Evolutionary conservation across 2,797 vertebrate genomes (phyloP).

Genomic region (Microhierax caerulescens): DNA sequence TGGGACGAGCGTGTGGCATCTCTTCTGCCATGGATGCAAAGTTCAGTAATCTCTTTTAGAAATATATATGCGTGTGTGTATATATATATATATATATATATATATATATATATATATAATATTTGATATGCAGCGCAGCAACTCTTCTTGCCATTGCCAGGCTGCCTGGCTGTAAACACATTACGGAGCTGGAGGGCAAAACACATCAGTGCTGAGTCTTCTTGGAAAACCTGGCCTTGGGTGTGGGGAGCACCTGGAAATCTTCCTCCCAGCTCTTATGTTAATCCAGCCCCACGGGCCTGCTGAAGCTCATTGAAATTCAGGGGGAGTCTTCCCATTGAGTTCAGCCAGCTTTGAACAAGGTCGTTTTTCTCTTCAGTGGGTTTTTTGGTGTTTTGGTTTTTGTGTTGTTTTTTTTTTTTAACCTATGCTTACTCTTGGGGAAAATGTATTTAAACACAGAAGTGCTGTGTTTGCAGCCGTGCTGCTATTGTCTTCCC

Average conservation of each 20-base stretch:
- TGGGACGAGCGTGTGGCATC: fast-evolving
- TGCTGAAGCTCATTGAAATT: conserved; percentile 29
- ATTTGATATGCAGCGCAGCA: background rate
- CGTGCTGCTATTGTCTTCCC: fast-evolving
- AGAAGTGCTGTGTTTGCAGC: background rate
- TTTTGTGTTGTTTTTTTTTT: background rate
- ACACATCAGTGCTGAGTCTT: background rate
- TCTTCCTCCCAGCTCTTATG: conserved; percentile 23
- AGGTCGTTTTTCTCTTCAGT: background rate
- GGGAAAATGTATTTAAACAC: conserved; percentile 17
- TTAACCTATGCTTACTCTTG: background rate
- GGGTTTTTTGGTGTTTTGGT: background rate
- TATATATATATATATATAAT: too few relatives aligned
- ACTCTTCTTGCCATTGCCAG: background rate
- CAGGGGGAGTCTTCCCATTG: background rate
- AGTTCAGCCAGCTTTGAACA: conserved; percentile 22
- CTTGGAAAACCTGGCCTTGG: conserved; percentile 13
- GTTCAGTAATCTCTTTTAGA: background rate
- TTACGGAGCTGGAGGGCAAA: background rate
- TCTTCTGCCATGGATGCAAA: background rate
- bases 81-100: too few relatives aligned
- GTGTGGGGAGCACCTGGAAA: conserved; percentile 42
- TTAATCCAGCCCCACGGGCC: conserved; percentile 1
- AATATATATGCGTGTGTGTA: background rate
- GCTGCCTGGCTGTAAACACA: background rate